Percentiles rank a stretch among this genome's conserved stretches.
phyloP scores from a whole-genome alignment of 2,797 vertebrate genomes.

The Falco peregrinus region DNA sequence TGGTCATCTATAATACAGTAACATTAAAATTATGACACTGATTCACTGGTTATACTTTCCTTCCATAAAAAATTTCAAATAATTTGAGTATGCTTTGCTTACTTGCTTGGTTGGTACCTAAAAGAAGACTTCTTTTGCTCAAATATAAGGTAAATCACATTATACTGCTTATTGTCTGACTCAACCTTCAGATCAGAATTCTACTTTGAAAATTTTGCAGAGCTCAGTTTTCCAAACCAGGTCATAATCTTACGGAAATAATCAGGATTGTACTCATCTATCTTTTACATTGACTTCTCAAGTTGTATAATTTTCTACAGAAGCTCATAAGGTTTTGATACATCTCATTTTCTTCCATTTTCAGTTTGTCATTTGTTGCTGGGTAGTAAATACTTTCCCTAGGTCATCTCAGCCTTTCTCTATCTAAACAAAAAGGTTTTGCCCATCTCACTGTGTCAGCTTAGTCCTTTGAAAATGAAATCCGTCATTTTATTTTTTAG shows the following conservation, averaged over 20 bases:
- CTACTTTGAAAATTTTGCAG: not conserved
- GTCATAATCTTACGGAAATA: not conserved
- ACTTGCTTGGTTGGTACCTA: not conserved
- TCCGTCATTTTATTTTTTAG: not conserved
- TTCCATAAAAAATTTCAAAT: not conserved
- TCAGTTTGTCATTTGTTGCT: not conserved
- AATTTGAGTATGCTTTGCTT: not conserved
- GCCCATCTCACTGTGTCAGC: too few relatives aligned
- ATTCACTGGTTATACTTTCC: not conserved
- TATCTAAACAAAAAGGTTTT: not conserved
- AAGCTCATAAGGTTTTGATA: not conserved
- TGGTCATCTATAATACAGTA: not conserved
- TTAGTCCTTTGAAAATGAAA: not conserved
- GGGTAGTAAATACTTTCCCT: not conserved
- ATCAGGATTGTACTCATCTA: not conserved
- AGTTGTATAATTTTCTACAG: not conserved
- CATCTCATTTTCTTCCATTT: not conserved
- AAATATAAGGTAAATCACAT: not conserved
- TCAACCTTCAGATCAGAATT: not conserved
- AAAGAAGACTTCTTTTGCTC: not conserved
- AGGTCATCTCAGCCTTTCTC: not conserved
- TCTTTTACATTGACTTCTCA: not conserved
- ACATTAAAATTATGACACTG: not conserved
- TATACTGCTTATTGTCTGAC: not conserved
- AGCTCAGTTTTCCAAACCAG: not conserved